Base-by-base conservation (phyloP, 1,140 invertebrate species). In the Drosophila littoralis region DNA sequence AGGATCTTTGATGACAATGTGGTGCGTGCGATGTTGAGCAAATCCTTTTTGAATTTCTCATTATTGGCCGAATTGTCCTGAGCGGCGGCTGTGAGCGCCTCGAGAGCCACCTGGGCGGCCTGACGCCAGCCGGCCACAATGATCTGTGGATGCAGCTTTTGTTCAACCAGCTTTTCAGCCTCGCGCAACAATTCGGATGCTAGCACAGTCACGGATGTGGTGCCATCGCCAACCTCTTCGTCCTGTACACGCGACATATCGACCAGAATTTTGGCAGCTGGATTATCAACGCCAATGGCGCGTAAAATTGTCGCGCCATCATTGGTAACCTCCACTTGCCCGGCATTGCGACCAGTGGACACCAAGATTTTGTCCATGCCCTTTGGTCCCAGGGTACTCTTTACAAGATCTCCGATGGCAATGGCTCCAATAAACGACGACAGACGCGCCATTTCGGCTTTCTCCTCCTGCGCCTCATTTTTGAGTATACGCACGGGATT, bases 291-390 rank as follows among this genome's bases (percentile, higher is more conserved):
- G 52, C 99, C 98, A 69, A 99, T 95, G 9, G 97, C 96, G 93
- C 98, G 98, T 46, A 99, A 93, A 92, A 99, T 99, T 6, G 99
- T 99, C 10, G 99, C 99, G 67, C 99, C 99, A 94, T 99, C 99
- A 93, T 99, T 99, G 40, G 99, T 99, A 6, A 99, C 98, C 93
- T 99, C 96, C 60, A 99, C 96, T 78, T 93, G 93, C 43, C 98
- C 97, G 83, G 96, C 94, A 92, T 95, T 96, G 77, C 97, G 94
- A 13, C 97, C 96, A 80, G 95, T 94, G 45, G 97, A 95, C n/a
- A 98, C 95, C 8, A 99, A 93, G 86, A 99, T 99, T 94, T 99
- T 99, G 93, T 99, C 99, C 99, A 99, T 99, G 91, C 99, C 99
- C 94, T 99, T 99, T 12, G 99, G 99, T 13, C 99, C 99, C 10